Base-by-base conservation (phyloP, 2,888 invertebrate species). In the Oxycera nigricornis region DNA sequence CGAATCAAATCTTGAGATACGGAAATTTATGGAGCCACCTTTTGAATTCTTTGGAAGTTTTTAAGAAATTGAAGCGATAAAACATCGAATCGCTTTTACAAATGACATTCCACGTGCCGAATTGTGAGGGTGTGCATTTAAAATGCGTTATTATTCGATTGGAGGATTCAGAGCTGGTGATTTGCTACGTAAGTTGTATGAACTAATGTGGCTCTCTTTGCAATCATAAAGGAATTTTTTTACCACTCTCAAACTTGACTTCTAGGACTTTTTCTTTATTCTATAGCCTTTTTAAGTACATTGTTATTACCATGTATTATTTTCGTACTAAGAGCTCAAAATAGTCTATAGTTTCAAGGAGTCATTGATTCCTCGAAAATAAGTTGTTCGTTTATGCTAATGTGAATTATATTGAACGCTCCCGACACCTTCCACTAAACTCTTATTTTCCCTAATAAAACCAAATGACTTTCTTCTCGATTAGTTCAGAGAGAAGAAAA, bases 401-500 rank as follows among this genome's bases (percentile, higher is more conserved):
- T 72, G 31, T 39, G 22, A 72, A 72, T 72, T 72, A 50, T 67
- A 41, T 67, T 35, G 46, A 26, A 67, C 35, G 3, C 11, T 9
- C 67, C 26, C 39, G 9, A 46, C 26, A 20, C 39, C 17, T 24
- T 67, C 26, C 7, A 14, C 26, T 6, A 55, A 22, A 35, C 35
- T 55, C 55, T 24, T 72, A 31, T 52, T 70, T 57, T 72, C 70
- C 70, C 70, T 72, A 72, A 72, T 72, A 72, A 72, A 72, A 72
- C 52, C 28, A 72, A 72, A 72, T 72, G 55, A 72, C 70, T 72
- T 72, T 72, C 70, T 57, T 72, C 70, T 72, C 70, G 70, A 72
- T 72, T 72, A 72, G 55, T 72, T 46, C 22, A 22, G 6, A 55
- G 35, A 30, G 35, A 55, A 72, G 20, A 50, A 35, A 55, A 22